Conservation (phyloP, 2,797 vertebrate genomes). For the Epinephelus malabaricus region DNA sequence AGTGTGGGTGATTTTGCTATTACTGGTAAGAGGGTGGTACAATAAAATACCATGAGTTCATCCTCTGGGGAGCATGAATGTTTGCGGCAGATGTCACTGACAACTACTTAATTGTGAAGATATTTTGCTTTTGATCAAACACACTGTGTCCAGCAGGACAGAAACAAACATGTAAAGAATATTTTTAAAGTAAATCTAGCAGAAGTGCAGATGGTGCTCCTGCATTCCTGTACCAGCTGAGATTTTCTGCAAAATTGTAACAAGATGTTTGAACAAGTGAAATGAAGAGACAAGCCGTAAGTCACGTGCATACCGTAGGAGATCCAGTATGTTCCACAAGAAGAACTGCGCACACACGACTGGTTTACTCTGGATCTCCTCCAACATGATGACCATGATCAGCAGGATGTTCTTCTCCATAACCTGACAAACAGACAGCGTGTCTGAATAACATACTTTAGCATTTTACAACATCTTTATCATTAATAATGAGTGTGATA, state of each 20-base stretch:
- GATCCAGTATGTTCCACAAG: slow-evolving; percentile 93
- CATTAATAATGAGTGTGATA: neutral
- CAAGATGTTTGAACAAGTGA: neutral
- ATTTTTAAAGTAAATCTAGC: neutral
- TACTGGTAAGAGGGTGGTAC: too few relatives aligned
- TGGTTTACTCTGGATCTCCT: slow-evolving; percentile 93
- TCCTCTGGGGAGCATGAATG: too few relatives aligned
- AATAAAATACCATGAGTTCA: too few relatives aligned
- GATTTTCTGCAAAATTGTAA: neutral
- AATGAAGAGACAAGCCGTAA: neutral
- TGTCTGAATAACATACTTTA: neutral
- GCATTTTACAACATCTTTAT: too few relatives aligned
- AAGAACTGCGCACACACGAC: slow-evolving; percentile 92
- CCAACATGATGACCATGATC: slow-evolving; percentile 91
- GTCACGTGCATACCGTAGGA: slow-evolving; percentile 85
- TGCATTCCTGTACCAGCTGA: too few relatives aligned
- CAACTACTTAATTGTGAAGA: too few relatives aligned
- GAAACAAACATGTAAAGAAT: neutral
- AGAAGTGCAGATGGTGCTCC: neutral
- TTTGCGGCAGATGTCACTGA: too few relatives aligned
- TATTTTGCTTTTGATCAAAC: too few relatives aligned
- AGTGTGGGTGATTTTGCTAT: too few relatives aligned
- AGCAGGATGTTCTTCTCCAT: slow-evolving; percentile 91
- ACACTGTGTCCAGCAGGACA: too few relatives aligned
- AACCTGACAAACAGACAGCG: slow-evolving; percentile 81